Evolutionary conservation across 2,797 vertebrate species (phyloP), one percentile per base, ranked within the genome.

Genomic region (Melanotaenia nigrans): DNA sequence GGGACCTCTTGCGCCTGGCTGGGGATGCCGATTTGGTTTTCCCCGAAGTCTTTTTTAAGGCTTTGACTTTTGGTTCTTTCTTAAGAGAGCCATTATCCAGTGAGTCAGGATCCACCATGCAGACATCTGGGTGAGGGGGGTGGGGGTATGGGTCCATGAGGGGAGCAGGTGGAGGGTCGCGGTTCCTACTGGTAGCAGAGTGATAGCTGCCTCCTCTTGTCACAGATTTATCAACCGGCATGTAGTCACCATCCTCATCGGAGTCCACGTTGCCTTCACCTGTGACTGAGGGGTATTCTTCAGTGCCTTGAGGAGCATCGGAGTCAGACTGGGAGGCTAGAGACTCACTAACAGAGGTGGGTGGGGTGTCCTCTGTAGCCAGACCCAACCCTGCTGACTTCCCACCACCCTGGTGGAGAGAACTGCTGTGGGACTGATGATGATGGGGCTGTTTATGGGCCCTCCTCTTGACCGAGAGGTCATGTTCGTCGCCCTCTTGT

Each of bases 41-140:
- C 63, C 91, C 93, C 0, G 91, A 93, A 20, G 94, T 66, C 80
- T 96, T 98, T 77, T 95, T 96, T 42, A 96, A 75, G n/a, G 92
- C 78, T 89, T 97, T 96, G 59, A 95, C 82, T 87, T 98, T 99
- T 6, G 93, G 32, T 58, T 98, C 97, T 86, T 97, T 99, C 85
- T 96, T 98, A n/a, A 93, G 71, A 11, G 94, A 79, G 83, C 93
- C 95, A 42, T 90, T 93, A 33, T 92, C 91, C 73, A 98, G 86
- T 56, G 96, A 74, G 65, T 98, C 96, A 0, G 98, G 98, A 84
- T 99, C 97, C 58, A 97, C 97, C 98, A 99, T 99, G 92, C 98
- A 99, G 75, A 97, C 97, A 5, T 99, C 97, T 16, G 98, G 97
- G 62, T 90, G 96, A 54, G 97, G 97, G 22, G 96, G 95, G 10